Conservation (phyloP, 2,888 invertebrate species). For the Ophraella communa region DNA sequence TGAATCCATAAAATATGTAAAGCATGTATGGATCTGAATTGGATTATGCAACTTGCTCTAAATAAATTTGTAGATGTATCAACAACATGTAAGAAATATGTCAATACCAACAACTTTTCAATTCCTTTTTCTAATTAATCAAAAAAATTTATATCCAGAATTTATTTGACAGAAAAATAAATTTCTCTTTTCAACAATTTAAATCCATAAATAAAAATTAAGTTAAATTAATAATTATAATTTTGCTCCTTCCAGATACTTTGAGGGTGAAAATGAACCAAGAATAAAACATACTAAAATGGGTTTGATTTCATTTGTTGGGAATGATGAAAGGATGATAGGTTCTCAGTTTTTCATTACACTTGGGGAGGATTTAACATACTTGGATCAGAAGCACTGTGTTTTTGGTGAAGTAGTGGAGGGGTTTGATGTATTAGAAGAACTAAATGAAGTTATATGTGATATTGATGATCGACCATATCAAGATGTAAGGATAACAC, state of each 20-base stretch:
- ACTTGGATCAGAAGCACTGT: conserved; percentile 89
- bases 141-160: too few relatives aligned
- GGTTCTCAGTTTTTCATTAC: conserved; percentile 98
- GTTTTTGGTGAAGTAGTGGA: conserved; percentile 96
- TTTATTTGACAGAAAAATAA: too few relatives aligned
- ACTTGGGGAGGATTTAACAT: conserved; percentile 76
- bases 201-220: too few relatives aligned
- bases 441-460: conserved; percentile 92
- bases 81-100: too few relatives aligned
- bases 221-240: not conserved
- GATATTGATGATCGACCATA: conserved; percentile 90
- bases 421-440: conserved; percentile 84
- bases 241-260: conserved; percentile 65
- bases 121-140: too few relatives aligned
- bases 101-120: too few relatives aligned
- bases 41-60: too few relatives aligned
- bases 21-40: too few relatives aligned
- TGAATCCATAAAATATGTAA: too few relatives aligned
- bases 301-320: conserved; percentile 93
- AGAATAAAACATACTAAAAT: conserved; percentile 87
- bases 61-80: too few relatives aligned
- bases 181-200: too few relatives aligned
- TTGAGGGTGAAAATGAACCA: conserved; percentile 89
- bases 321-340: conserved; percentile 87
- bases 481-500: conserved; percentile 94